Evolutionary conservation across 2,797 vertebrate species (phyloP).

Genomic region (Phoebastria nigripes): DNA sequence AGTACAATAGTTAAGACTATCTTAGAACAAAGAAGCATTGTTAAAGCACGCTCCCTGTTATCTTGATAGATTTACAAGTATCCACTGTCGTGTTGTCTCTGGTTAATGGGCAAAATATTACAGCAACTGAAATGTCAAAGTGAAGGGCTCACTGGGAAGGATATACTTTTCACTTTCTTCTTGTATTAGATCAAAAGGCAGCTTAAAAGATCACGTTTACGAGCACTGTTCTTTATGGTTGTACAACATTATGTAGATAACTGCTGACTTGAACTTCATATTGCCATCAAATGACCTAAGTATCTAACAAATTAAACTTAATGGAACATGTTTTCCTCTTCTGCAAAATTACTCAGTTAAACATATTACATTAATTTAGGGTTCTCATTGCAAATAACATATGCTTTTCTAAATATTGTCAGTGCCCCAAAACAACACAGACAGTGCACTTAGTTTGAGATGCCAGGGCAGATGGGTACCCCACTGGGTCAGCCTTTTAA

Average conservation of each 20-base stretch:
- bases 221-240: neutral
- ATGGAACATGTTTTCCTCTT: neutral
- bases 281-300: neutral
- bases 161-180: neutral
- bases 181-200: neutral
- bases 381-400: neutral
- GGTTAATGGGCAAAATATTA: neutral
- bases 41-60: neutral
- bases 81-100: neutral
- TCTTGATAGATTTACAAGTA: neutral
- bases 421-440: neutral
- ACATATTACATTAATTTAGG: neutral
- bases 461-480: neutral
- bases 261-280: neutral
- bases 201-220: neutral
- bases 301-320: neutral
- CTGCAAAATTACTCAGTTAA: neutral
- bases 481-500: neutral
- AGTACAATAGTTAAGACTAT: neutral
- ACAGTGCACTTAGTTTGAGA: neutral
- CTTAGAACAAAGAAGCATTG: constrained; percentile 7
- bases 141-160: neutral
- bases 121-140: neutral
- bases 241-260: neutral
- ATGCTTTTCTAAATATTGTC: neutral